phyloP scores from a whole-genome alignment of 2,888 invertebrate genomes.

The Agonopterix subpropinquella region DNA sequence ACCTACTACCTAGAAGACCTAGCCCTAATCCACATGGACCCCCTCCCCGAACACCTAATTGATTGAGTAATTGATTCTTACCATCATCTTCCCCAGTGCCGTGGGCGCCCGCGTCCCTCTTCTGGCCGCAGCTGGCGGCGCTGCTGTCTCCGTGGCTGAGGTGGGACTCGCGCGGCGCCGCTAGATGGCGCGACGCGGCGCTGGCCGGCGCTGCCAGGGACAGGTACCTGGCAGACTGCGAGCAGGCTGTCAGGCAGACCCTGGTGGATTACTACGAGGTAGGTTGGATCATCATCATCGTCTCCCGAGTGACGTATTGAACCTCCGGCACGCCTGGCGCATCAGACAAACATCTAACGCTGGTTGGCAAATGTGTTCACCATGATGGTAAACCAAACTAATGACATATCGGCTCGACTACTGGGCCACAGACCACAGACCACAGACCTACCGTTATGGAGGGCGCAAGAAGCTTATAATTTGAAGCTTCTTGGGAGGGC shows the following conservation, averaged over 20 bases:
- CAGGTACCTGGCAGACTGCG: conserved; percentile 75
- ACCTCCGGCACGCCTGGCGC: too few relatives aligned
- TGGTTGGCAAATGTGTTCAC: too few relatives aligned
- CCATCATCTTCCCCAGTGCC: conserved; percentile 75
- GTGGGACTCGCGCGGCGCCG: conserved; percentile 78
- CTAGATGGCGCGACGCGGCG: conserved; percentile 78
- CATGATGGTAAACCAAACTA: too few relatives aligned
- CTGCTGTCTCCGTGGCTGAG: conserved; percentile 80
- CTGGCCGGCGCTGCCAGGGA: conserved; percentile 77
- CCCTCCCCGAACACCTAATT: conserved; percentile 65
- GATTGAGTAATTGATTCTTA: too few relatives aligned
- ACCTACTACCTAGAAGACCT: conserved; percentile 87
- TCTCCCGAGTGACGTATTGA: too few relatives aligned
- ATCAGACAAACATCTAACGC: too few relatives aligned
- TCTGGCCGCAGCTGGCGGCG: conserved; percentile 80
- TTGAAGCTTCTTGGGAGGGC: too few relatives aligned
- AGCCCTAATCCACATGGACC: conserved; percentile 67
- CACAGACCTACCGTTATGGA: too few relatives aligned
- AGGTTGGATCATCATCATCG: conserved; percentile 2
- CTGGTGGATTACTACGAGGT: conserved; percentile 79
- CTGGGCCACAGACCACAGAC: too few relatives aligned
- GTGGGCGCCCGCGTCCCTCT: conserved; percentile 82
- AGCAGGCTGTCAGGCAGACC: conserved; percentile 57
- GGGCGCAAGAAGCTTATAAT: too few relatives aligned
- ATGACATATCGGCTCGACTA: too few relatives aligned